These are phyloP conservation scores for Tragelaphus buxtoni DNA, from an alignment of 2,113 vertebrate genomes.

Conservation along the genomic window DNA sequence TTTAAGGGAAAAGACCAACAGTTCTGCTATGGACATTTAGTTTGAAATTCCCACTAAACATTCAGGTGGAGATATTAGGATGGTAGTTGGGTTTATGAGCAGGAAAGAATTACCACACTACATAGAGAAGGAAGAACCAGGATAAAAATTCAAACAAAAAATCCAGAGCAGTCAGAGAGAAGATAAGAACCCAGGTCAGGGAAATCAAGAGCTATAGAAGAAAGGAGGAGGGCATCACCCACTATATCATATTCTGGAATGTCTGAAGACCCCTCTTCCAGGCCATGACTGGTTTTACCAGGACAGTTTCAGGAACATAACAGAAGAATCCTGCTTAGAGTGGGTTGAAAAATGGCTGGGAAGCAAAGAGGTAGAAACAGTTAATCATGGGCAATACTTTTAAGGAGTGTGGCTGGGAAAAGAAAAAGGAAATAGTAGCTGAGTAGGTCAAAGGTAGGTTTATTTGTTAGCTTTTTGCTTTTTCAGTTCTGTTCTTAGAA, in stretches of 20 bases:
- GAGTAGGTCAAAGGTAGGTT: neutral
- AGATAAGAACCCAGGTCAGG: neutral
- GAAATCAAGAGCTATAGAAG: neutral
- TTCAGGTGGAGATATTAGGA: neutral
- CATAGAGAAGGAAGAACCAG: neutral
- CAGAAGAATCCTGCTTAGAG: too few relatives aligned
- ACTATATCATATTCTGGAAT: rapidly evolving
- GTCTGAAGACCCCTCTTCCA: neutral
- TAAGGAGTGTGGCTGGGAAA: too few relatives aligned
- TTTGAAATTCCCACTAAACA: neutral
- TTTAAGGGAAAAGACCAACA: neutral
- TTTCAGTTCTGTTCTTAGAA: neutral
- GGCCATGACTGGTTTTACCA: neutral
- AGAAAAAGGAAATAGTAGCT: neutral
- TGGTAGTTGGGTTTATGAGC: neutral
- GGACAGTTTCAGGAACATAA: neutral
- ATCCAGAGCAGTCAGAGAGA: neutral
- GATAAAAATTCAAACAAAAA: neutral
- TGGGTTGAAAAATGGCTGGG: neutral
- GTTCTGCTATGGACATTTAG: neutral
- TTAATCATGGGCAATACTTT: rapidly evolving
- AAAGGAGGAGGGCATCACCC: neutral
- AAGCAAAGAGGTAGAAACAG: neutral
- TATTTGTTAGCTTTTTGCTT: neutral
- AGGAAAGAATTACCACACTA: neutral